phyloP scores from a whole-genome alignment of 2,113 vertebrate genomes.

The Gyps fulvus region DNA sequence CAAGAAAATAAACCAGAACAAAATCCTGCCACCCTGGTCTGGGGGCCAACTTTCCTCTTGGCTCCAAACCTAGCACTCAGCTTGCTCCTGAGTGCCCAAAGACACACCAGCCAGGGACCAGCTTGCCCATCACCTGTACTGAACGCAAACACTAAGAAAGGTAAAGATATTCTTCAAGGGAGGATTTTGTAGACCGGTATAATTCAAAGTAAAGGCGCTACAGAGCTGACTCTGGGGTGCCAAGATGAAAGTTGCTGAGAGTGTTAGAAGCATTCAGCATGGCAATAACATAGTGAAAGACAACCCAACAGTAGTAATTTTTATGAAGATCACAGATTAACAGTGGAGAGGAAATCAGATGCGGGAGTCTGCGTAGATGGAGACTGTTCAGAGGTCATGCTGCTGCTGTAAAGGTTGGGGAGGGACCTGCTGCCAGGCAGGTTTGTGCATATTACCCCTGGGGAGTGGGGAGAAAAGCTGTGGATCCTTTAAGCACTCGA shows the following conservation, averaged over 20 bases:
- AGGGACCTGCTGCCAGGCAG: not conserved
- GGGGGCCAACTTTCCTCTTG: not conserved
- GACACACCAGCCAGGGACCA: not conserved
- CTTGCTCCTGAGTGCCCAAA: not conserved
- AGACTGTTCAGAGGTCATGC: not conserved
- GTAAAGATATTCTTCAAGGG: not conserved
- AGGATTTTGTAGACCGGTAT: not conserved
- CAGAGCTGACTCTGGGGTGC: not conserved
- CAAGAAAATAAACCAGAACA: not conserved
- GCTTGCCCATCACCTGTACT: not conserved
- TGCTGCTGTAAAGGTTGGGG: not conserved
- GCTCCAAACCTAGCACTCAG: not conserved
- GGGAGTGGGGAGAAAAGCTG: not conserved
- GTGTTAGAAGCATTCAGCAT: not conserved
- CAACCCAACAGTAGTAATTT: not conserved
- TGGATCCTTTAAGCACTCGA: constrained; percentile 2
- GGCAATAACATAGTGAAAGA: not conserved
- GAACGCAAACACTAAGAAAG: not conserved
- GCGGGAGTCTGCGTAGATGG: not conserved
- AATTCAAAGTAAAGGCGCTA: not conserved
- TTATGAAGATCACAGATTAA: not conserved
- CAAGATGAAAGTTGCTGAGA: not conserved
- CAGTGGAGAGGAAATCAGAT: not conserved
- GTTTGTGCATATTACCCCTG: not conserved
- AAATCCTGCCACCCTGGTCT: not conserved